These are phyloP conservation scores for Dysdera silvatica DNA, from an alignment of 1,140 invertebrate genomes.

Conservation along the genomic window DNA sequence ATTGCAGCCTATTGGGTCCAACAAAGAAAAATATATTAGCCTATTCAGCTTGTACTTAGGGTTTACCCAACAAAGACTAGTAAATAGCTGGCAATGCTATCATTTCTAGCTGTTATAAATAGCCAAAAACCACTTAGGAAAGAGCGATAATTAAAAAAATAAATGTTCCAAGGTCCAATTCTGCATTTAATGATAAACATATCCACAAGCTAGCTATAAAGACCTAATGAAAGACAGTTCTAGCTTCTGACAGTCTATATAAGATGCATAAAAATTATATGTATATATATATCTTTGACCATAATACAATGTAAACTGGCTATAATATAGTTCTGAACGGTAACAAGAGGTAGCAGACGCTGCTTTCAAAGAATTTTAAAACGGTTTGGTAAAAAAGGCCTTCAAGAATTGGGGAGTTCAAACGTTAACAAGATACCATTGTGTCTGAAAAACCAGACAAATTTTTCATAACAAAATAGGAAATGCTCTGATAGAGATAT, in stretches of 20 bases:
- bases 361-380: conserved; percentile 29
- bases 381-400: conserved; percentile 26
- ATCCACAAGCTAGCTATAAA: too few relatives aligned
- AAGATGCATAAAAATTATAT: conserved; percentile 30
- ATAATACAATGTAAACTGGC: conserved; percentile 30
- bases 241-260: conserved; percentile 23
- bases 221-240: conserved; percentile 29
- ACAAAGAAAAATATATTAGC: too few relatives aligned
- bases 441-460: conserved; percentile 1
- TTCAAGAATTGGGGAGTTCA: neutral
- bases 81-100: too few relatives aligned
- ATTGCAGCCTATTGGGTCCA: too few relatives aligned
- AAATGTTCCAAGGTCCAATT: too few relatives aligned
- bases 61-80: too few relatives aligned
- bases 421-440: conserved; percentile 22
- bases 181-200: too few relatives aligned
- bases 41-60: too few relatives aligned
- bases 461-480: conserved; percentile 28
- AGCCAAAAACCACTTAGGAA: too few relatives aligned
- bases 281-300: conserved; percentile 28
- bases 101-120: too few relatives aligned
- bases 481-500: conserved; percentile 22
- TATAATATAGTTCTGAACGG: conserved; percentile 29
- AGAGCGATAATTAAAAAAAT: too few relatives aligned
- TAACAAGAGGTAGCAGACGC: conserved; percentile 30